Evolutionary conservation across 2,797 vertebrate species (phyloP).

Genomic region (Ceyx erithaca): DNA sequence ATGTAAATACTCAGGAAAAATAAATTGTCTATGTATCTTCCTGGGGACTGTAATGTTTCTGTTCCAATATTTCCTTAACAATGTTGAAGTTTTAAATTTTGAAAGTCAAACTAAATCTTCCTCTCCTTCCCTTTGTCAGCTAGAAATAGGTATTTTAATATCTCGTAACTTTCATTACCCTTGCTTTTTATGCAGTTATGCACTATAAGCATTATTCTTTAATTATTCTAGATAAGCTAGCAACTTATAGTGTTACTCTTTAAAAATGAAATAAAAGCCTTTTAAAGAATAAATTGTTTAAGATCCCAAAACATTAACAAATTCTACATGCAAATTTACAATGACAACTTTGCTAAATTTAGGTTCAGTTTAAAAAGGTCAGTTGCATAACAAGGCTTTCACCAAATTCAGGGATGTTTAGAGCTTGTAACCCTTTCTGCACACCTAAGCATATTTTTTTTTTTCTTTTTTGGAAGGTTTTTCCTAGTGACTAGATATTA

Average conservation of each 20-base stretch:
- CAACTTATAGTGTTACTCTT: neutral
- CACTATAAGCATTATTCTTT: neutral
- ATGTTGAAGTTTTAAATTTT: conserved; percentile 20
- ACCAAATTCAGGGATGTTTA: neutral
- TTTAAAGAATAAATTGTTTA: conserved; percentile 21
- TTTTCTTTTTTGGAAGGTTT: neutral
- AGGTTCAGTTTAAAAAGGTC: neutral
- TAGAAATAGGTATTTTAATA: neutral
- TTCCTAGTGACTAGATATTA: neutral
- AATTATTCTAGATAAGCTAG: neutral
- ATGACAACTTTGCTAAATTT: neutral
- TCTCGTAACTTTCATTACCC: neutral
- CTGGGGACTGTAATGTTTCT: neutral
- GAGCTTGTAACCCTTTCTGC: neutral
- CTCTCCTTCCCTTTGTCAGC: neutral
- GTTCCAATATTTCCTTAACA: neutral
- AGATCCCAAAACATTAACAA: neutral
- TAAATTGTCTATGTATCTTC: neutral
- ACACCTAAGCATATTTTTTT: fast-evolving
- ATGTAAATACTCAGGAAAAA: neutral
- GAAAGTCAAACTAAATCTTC: neutral
- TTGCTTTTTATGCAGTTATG: conserved; percentile 7
- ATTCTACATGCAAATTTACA: neutral
- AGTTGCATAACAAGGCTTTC: conserved; percentile 8
- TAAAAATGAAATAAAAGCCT: conserved; percentile 31